Conservation (phyloP, 2,888 invertebrate genomes). For the Drosophila silvestris region DNA sequence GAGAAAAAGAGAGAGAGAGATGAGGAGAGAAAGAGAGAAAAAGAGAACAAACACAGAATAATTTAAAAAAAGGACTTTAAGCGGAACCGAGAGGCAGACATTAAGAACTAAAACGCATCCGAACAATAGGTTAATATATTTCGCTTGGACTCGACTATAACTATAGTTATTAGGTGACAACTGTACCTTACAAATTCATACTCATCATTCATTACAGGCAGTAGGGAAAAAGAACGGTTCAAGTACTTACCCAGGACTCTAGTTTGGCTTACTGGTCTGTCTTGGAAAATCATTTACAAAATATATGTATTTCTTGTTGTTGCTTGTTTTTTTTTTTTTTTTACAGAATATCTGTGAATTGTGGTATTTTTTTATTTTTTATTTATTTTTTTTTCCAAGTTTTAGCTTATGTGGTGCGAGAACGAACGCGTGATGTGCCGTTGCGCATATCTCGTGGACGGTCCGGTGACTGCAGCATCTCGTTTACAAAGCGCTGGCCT, state of each 20-base stretch:
- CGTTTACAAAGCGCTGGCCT: conserved; percentile 86
- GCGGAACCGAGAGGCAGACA: conserved; percentile 32
- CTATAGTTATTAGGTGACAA: conserved; percentile 31
- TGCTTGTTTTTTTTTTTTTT: conserved; percentile 20
- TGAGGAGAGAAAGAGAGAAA: conserved; percentile 34
- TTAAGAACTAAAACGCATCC: conserved; percentile 28
- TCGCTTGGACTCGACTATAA: conserved; percentile 24
- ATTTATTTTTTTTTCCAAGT: conserved; percentile 55
- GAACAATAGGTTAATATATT: conserved; percentile 16
- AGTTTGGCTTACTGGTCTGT: conserved; percentile 5
- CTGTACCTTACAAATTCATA: conserved; percentile 54
- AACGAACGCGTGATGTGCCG: conserved; percentile 74
- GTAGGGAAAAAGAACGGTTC: conserved; percentile 5
- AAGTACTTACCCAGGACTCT: conserved; percentile 59
- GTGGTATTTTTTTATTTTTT: conserved; percentile 5
- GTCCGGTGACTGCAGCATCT: conserved; percentile 85
- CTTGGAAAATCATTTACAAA: conserved; percentile 71
- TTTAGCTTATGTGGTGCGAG: conserved; percentile 80
- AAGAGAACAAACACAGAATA: conserved; percentile 67
- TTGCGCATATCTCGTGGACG: conserved; percentile 84
- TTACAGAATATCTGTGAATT: conserved; percentile 40
- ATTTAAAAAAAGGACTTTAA: conserved; percentile 58
- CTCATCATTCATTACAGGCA: conserved; percentile 42
- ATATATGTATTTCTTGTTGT: conserved; percentile 54
- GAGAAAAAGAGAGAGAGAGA: conserved; percentile 32